Evolutionary conservation across 2,888 invertebrate genomes (phyloP).

Genomic region (Baronia brevicornis): DNA sequence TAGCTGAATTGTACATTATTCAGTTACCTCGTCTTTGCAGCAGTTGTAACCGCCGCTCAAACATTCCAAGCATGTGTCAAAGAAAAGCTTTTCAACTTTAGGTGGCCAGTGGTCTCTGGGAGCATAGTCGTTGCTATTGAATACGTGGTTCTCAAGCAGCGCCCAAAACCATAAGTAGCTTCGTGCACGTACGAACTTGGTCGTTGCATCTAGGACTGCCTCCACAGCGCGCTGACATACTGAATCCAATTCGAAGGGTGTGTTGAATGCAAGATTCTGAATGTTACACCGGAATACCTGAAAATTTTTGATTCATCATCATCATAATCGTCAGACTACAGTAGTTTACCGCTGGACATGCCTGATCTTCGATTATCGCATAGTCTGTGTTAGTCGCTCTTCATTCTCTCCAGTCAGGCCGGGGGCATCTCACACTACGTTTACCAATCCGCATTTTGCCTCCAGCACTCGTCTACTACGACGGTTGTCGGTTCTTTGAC

Average conservation of each 20-base stretch:
- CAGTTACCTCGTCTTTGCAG: no score
- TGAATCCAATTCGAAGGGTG: constrained; percentile 33
- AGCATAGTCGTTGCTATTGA: constrained; percentile 30
- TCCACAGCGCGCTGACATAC: constrained; percentile 43
- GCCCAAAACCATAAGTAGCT: constrained; percentile 43
- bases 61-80: constrained; percentile 27
- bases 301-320: not conserved
- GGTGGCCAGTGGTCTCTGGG: constrained; percentile 42
- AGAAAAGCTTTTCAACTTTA: constrained; percentile 22
- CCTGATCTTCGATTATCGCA: no score
- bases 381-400: no score
- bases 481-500: no score
- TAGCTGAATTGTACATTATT: no score
- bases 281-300: constrained; percentile 62
- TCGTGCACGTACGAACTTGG: constrained; percentile 37
- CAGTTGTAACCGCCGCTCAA: constrained; percentile 31
- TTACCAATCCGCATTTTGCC: no score
- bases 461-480: no score
- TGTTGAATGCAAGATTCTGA: constrained; percentile 46
- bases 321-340: no score
- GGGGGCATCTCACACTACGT: no score
- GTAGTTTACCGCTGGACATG: no score
- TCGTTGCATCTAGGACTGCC: constrained; percentile 39
- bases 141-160: constrained; percentile 38
- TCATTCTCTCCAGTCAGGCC: no score